These are phyloP conservation scores for Okamejei kenojei DNA, from an alignment of 2,797 vertebrate genomes.

Conservation along the genomic window DNA sequence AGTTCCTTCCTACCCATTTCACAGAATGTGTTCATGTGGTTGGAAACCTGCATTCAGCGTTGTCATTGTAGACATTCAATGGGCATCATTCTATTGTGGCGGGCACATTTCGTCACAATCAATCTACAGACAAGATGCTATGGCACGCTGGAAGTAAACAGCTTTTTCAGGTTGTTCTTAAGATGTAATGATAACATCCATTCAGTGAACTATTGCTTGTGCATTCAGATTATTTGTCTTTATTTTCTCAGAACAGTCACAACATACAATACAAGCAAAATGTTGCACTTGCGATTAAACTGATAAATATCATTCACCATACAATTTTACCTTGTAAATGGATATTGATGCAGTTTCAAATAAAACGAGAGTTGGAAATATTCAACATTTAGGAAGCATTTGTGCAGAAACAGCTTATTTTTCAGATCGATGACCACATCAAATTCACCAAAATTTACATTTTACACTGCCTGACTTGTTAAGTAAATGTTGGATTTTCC, in stretches of 20 bases:
- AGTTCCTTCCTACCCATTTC: not conserved
- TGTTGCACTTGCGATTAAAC: not conserved
- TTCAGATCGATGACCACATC: no score
- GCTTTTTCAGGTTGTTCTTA: not conserved
- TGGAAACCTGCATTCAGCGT: not conserved
- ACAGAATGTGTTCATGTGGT: not conserved
- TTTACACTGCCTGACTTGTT: no score
- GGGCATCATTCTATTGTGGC: not conserved
- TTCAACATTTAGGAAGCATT: no score
- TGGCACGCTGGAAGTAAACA: not conserved
- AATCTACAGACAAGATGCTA: not conserved
- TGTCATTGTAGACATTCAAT: not conserved
- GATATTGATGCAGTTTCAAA: not conserved
- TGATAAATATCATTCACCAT: not conserved
- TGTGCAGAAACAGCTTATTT: no score
- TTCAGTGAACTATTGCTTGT: not conserved
- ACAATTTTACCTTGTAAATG: not conserved
- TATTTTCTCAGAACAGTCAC: slow-evolving; percentile 12
- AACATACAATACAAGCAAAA: not conserved
- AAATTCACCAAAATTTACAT: no score
- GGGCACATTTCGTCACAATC: not conserved
- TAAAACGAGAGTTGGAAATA: not conserved
- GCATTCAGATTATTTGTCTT: not conserved
- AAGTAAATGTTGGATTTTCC: not conserved
- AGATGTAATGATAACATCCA: not conserved